phyloP scores from a whole-genome alignment of 2,797 vertebrate genomes.

The Pangasius larnaudii region DNA sequence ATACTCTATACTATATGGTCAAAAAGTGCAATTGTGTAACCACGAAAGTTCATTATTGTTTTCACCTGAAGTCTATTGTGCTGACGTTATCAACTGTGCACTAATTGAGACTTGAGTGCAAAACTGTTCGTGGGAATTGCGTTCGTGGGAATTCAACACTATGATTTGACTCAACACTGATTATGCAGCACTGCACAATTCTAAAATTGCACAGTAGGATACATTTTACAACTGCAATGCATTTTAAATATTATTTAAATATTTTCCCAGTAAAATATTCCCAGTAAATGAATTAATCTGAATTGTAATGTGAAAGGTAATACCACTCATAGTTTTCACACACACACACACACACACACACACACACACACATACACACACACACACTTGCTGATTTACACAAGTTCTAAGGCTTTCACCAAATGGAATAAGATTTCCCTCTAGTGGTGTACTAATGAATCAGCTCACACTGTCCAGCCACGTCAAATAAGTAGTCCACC shows the following conservation, averaged over 20 bases:
- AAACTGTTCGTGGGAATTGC: too few species aligned
- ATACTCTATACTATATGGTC: too few species aligned
- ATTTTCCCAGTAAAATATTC: not conserved
- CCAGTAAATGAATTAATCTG: not conserved
- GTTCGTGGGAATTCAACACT: not conserved
- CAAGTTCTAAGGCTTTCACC: not conserved
- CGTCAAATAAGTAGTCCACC: not conserved
- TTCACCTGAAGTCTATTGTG: too few species aligned
- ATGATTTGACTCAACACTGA: not conserved
- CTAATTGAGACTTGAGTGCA: too few species aligned
- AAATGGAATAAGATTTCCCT: conserved; percentile 22
- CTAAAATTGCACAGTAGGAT: not conserved
- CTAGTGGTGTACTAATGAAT: conserved; percentile 32
- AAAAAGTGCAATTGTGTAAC: too few species aligned
- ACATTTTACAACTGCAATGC: not conserved
- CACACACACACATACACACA: not conserved
- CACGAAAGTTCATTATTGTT: too few species aligned
- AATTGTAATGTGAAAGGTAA: not conserved
- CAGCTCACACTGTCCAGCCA: not conserved
- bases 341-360: not conserved
- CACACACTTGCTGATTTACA: not conserved
- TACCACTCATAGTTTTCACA: not conserved
- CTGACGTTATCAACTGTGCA: too few species aligned
- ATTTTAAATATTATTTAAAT: not conserved
- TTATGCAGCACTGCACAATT: not conserved